Conservation (phyloP, 2,113 vertebrate species). For the Chlorodrepanis virens region DNA sequence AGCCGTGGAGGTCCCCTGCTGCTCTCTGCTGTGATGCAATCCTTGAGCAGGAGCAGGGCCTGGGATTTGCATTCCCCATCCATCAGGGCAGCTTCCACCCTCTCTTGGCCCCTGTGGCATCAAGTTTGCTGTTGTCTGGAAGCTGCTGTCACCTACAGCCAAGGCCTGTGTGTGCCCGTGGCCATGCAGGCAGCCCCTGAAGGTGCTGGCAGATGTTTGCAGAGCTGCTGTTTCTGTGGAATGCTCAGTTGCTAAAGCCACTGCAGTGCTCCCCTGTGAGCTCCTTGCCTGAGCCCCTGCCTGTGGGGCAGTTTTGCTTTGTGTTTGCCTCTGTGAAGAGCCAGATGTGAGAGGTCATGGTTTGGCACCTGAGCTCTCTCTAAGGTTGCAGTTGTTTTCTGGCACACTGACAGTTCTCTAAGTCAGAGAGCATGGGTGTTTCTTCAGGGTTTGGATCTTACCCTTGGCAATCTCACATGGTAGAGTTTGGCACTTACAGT, state of each 20-base stretch:
- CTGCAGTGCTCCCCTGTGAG: background rate
- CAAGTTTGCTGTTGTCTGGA: accelerated
- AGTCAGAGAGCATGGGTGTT: background rate
- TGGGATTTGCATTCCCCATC: background rate
- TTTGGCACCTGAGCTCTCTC: background rate
- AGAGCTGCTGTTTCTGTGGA: background rate
- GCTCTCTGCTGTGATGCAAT: background rate
- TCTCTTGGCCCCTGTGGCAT: background rate
- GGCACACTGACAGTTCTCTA: background rate
- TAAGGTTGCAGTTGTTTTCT: background rate
- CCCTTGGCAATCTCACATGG: background rate
- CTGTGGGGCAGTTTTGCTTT: background rate
- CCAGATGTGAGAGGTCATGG: background rate
- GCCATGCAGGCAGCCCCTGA: background rate
- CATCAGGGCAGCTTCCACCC: background rate
- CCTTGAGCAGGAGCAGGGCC: background rate
- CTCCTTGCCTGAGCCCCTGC: background rate
- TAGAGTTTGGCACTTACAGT: background rate
- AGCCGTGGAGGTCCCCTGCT: background rate
- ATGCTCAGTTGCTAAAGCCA: background rate
- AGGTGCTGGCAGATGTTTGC: background rate
- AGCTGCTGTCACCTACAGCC: background rate
- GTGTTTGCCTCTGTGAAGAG: background rate
- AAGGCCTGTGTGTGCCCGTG: background rate
- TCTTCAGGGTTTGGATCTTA: background rate